These are phyloP conservation scores for Caranx melampygus DNA, from an alignment of 2,113 vertebrate species.

Conservation along the genomic window DNA sequence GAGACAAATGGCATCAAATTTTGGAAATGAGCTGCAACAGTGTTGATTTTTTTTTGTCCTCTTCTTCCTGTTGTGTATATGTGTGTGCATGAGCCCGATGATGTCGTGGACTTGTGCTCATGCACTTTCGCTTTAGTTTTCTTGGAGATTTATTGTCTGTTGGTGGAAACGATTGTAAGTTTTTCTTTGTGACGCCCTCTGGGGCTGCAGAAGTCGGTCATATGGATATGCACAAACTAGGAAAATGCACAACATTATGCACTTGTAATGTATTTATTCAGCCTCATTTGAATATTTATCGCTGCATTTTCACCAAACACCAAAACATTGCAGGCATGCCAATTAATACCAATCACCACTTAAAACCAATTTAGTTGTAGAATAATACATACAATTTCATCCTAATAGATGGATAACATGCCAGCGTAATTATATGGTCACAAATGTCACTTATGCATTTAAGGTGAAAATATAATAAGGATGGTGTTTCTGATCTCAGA, in stretches of 20 bases:
- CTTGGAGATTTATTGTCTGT: conserved; percentile 53
- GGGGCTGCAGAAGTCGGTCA: conserved; percentile 70
- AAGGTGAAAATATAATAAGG: conserved; percentile 29
- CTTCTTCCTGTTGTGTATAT: background rate
- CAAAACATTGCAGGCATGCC: conserved; percentile 53
- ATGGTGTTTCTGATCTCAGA: conserved; percentile 69
- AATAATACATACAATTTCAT: conserved; percentile 22
- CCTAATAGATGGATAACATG: conserved; percentile 27
- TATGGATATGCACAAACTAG: conserved; percentile 51
- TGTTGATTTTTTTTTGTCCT: background rate
- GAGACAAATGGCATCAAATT: conserved; percentile 92
- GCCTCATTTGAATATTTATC: conserved; percentile 69
- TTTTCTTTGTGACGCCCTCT: conserved; percentile 38
- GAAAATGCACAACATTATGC: conserved; percentile 58
- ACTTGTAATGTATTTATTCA: conserved; percentile 67
- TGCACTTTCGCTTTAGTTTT: conserved; percentile 52
- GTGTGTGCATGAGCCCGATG: background rate
- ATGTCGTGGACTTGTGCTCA: conserved; percentile 17
- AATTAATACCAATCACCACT: conserved; percentile 58
- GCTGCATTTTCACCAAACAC: conserved; percentile 35
- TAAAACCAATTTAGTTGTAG: conserved; percentile 37
- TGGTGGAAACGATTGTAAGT: conserved; percentile 27
- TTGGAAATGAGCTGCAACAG: conserved; percentile 88
- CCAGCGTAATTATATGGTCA: conserved; percentile 14
- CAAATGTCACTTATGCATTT: conserved; percentile 15